Percentiles rank a stretch among this genome's conserved stretches.
Evolutionary conservation across 2,888 invertebrate genomes (phyloP).

Genomic region (Spialia ferax): DNA sequence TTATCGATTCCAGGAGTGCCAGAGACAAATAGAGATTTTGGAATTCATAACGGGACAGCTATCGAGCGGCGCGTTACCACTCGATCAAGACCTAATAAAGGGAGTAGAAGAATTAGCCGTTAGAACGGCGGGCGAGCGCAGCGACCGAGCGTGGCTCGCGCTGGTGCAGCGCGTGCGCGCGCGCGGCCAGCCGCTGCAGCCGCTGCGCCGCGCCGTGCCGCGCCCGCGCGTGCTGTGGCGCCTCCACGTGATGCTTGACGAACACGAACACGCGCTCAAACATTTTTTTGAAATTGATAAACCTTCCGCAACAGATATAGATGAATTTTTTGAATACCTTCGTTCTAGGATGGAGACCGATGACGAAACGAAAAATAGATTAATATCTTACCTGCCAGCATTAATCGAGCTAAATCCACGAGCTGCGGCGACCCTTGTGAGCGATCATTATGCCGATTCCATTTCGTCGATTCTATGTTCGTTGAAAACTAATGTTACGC

Average conservation of each 20-base stretch:
- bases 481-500: slow-evolving; percentile 51
- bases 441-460: slow-evolving; percentile 56
- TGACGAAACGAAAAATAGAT: slow-evolving; percentile 45
- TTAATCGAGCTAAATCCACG: slow-evolving; percentile 64
- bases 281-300: slow-evolving; percentile 64
- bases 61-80: slow-evolving; percentile 67
- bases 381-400: slow-evolving; percentile 56
- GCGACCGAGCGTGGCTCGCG: slow-evolving; percentile 72
- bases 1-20: slow-evolving; percentile 60
- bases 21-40: slow-evolving; percentile 69
- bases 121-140: slow-evolving; percentile 61
- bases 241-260: slow-evolving; percentile 57
- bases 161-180: slow-evolving; percentile 54
- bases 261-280: slow-evolving; percentile 57
- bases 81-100: slow-evolving; percentile 65
- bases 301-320: slow-evolving; percentile 65
- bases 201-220: slow-evolving; percentile 47
- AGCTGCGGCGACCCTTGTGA: slow-evolving; percentile 65
- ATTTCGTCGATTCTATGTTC: slow-evolving; percentile 53
- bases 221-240: slow-evolving; percentile 71
- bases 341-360: slow-evolving; percentile 56
- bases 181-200: slow-evolving; percentile 51
- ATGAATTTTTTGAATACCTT: slow-evolving; percentile 73
- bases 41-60: slow-evolving; percentile 76
- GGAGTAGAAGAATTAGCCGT: slow-evolving; percentile 61